These are phyloP conservation scores for Cynopterus brachyotis DNA, from an alignment of 2,113 vertebrate genomes.

Conservation along the genomic window DNA sequence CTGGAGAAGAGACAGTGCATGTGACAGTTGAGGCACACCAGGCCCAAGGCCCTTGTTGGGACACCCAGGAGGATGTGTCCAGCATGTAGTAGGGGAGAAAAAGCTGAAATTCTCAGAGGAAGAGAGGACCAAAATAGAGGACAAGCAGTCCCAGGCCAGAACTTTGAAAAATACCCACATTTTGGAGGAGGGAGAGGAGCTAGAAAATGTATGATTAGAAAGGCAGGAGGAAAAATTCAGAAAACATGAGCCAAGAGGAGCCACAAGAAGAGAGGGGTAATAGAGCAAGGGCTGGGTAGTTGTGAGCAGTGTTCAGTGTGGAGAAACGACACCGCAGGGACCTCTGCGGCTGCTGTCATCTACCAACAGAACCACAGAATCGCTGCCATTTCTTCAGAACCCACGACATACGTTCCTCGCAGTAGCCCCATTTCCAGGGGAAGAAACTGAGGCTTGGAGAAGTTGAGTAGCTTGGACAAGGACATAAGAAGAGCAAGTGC, in stretches of 20 bases:
- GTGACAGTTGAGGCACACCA: neutral
- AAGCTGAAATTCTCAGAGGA: neutral
- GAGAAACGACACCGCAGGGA: accelerated
- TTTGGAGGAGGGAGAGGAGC: neutral
- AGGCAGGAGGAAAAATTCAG: neutral
- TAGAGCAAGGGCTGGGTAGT: neutral
- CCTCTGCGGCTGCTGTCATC: accelerated
- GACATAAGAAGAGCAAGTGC: neutral
- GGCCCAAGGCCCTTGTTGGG: neutral
- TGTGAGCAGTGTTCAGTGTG: accelerated
- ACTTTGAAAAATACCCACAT: neutral
- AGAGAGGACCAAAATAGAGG: neutral
- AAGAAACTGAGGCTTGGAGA: neutral
- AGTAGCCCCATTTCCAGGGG: neutral
- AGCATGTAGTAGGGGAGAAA: neutral
- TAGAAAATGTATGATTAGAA: neutral
- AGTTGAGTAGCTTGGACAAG: neutral
- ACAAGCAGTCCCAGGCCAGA: neutral
- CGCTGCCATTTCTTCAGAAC: neutral
- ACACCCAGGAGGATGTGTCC: neutral
- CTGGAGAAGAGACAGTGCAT: neutral
- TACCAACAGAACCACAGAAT: neutral
- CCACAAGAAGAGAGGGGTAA: neutral
- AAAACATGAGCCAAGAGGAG: neutral
- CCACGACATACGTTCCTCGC: accelerated